These are phyloP conservation scores for Gryon sp. DNA, from an alignment of 1,140 invertebrate genomes.

Conservation along the genomic window DNA sequence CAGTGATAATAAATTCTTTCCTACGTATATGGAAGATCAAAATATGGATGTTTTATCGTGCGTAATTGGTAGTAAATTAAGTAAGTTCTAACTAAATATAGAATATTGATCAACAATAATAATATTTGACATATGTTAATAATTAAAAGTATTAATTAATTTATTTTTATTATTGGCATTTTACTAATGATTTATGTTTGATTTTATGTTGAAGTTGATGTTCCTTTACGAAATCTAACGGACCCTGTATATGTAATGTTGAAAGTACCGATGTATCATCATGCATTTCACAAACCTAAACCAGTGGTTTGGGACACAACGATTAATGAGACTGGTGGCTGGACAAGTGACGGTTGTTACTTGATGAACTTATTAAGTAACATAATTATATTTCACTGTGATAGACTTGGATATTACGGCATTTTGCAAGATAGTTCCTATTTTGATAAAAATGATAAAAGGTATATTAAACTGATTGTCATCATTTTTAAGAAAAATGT, in stretches of 20 bases:
- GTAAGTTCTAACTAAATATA: conserved; percentile 72
- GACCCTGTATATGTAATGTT: conserved; percentile 85
- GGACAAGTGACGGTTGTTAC: conserved; percentile 85
- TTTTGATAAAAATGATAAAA: conserved; percentile 65
- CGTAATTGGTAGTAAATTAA: conserved; percentile 84
- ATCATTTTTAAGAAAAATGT: too few relatives aligned
- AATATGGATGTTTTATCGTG: conserved; percentile 82
- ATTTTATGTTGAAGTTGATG: too few relatives aligned
- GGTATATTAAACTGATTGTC: too few relatives aligned
- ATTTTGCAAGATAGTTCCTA: conserved; percentile 85
- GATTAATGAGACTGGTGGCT: conserved; percentile 82
- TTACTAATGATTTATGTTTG: too few relatives aligned
- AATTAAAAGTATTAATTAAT: not conserved
- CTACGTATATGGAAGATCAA: conserved; percentile 72
- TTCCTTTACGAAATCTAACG: conserved; percentile 81
- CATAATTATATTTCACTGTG: conserved; percentile 88
- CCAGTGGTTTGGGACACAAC: conserved; percentile 86
- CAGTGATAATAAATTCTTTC: conserved; percentile 85
- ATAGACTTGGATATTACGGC: conserved; percentile 89
- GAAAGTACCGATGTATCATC: conserved; percentile 77
- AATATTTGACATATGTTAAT: not conserved
- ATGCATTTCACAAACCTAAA: conserved; percentile 77
- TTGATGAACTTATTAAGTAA: conserved; percentile 83
- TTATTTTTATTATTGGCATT: conserved; percentile 33
- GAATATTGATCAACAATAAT: too few relatives aligned